Base-by-base conservation (phyloP, 2,888 invertebrate species). In the Automeris io region DNA sequence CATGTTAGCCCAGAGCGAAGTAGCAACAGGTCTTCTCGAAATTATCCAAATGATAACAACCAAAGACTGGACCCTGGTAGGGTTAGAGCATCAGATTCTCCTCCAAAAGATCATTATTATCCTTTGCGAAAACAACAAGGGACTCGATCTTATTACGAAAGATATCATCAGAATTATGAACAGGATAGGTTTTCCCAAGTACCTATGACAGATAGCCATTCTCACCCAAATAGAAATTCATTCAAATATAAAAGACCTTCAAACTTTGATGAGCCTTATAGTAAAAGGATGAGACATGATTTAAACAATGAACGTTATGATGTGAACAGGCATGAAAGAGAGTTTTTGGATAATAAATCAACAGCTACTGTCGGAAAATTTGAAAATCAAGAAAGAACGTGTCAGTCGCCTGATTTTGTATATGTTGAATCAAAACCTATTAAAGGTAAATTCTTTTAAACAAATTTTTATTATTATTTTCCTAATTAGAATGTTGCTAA, bases 391-490 rank as follows among this genome's bases (percentile, higher is more conserved):
- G 43, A 47, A 25, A 48, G 51, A 13, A 69, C 74, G 35, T 80
- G 80, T 37, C 76, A 75, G 49, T 82, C 83, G 4, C 83, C 83
- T 33, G 83, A 82, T 53, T 63, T 65, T 46, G 41, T 52, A 37
- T 32, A 62, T 35, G 34, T 46, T 35, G 67, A 70, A 33, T 24
- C 36, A 31, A 50, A 61, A 35, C 59, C 59, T 40, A 35, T 70
- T 12, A 76, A 46, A 73, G 81, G 82, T 80, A 61, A 38, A 31
- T 8, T 32, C 36, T 11, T 31, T 35, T 24, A 24, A 24, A 24
- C 12, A 13, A 26, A 9, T 26, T 4, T 12, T 1, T 12, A 12
- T 6, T 25, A 25, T 6, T 13, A 26, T 13, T 6, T 6, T 2
- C 12, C 12, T 7, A 13, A 2, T 26, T 16, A 11, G 5, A 11